Conservation (phyloP, 1,140 invertebrate species). For the Sipha flava region DNA sequence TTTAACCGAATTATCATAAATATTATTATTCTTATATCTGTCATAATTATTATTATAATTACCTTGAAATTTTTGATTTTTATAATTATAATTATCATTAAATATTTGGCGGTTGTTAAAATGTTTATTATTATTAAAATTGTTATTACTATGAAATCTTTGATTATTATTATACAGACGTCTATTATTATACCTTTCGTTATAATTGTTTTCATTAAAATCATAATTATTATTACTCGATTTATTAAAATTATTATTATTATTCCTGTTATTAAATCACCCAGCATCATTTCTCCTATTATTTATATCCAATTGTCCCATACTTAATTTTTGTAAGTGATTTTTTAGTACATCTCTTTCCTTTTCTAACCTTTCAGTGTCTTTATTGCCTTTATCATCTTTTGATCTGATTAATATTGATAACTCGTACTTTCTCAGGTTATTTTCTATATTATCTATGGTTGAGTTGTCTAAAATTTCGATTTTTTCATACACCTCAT, state of each 20-base stretch:
- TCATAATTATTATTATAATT: too few species aligned
- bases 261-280: background rate
- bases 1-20: too few species aligned
- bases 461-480: background rate
- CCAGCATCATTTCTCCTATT: background rate
- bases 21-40: too few species aligned
- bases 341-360: background rate
- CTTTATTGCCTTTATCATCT: background rate
- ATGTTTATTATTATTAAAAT: too few species aligned
- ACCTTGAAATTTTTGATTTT: too few species aligned
- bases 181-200: too few species aligned
- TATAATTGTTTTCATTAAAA: too few species aligned
- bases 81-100: too few species aligned
- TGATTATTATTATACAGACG: too few species aligned
- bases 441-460: background rate
- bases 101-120: too few species aligned
- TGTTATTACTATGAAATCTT: too few species aligned
- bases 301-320: background rate
- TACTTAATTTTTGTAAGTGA: background rate
- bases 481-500: background rate
- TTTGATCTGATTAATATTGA: background rate
- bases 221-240: background rate
- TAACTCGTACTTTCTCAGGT: background rate
- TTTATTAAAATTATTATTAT: background rate
- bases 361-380: background rate